Evolutionary conservation across 2,888 invertebrate species (phyloP).

Genomic region (Ferrisia virgata): DNA sequence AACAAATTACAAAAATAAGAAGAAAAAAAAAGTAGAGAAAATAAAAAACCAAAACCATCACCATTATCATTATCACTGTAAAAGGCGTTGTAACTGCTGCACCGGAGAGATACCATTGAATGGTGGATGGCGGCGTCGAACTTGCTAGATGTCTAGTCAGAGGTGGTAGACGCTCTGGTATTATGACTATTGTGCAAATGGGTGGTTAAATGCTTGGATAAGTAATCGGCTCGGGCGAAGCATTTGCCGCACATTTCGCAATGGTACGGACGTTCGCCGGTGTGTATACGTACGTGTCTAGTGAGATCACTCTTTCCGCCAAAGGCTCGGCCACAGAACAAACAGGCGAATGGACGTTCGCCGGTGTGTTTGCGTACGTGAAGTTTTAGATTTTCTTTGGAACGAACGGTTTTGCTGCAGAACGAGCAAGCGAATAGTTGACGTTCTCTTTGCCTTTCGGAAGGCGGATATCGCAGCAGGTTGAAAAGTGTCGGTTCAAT

Average conservation of each 20-base stretch:
- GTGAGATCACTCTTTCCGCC: slow-evolving; percentile 86
- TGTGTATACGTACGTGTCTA: slow-evolving; percentile 81
- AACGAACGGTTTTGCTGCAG: slow-evolving; percentile 83
- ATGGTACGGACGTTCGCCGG: slow-evolving; percentile 84
- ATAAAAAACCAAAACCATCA: too few relatives aligned
- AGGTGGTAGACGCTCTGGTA: neutral
- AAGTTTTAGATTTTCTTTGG: slow-evolving; percentile 81
- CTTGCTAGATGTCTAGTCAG: neutral
- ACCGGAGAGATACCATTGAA: too few relatives aligned
- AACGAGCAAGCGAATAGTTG: slow-evolving; percentile 83
- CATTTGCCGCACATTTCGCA: slow-evolving; percentile 90
- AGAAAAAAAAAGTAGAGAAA: too few relatives aligned
- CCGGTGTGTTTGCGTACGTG: slow-evolving; percentile 86
- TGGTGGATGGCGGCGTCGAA: neutral
- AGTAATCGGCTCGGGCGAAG: slow-evolving; percentile 84
- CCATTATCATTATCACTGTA: too few relatives aligned
- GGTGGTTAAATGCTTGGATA: slow-evolving; percentile 86
- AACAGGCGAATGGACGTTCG: slow-evolving; percentile 83
- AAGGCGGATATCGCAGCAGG: slow-evolving; percentile 50
- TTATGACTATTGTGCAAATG: slow-evolving; percentile 65
- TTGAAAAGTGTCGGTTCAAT: slow-evolving; percentile 15
- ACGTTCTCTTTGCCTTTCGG: slow-evolving; percentile 62
- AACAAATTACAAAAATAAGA: too few relatives aligned
- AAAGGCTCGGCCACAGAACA: slow-evolving; percentile 84
- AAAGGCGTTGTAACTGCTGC: too few relatives aligned